phyloP scores from a whole-genome alignment of 2,797 vertebrate genomes.

The Lerista edwardsae region DNA sequence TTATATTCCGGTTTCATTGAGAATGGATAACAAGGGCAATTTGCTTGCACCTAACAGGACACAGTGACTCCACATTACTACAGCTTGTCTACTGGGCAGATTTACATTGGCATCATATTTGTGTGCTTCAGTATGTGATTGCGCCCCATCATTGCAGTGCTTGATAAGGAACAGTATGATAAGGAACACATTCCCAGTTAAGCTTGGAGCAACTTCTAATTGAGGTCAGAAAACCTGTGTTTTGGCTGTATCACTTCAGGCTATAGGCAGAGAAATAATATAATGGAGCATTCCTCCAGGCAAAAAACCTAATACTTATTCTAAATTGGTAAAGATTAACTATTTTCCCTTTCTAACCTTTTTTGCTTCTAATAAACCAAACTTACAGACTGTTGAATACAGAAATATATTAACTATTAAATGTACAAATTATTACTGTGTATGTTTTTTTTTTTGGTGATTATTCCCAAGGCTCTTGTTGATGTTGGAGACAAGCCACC shows the following conservation, averaged over 20 bases:
- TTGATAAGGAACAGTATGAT: neutral
- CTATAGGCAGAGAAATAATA: neutral
- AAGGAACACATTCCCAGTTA: neutral
- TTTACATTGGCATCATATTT: neutral
- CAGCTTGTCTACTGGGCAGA: neutral
- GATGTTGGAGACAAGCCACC: constrained; percentile 90
- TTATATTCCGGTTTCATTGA: neutral
- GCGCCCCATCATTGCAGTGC: neutral
- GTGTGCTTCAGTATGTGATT: neutral
- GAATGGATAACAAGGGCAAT: neutral
- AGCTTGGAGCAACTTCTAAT: neutral
- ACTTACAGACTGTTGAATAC: neutral
- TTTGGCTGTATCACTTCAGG: neutral
- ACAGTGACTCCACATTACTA: neutral
- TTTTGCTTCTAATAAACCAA: neutral
- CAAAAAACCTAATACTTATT: neutral
- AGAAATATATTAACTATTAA: neutral
- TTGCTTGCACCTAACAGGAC: neutral
- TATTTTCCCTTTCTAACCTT: neutral
- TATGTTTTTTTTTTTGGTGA: constrained; percentile 23
- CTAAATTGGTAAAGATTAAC: neutral
- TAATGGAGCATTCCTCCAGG: neutral
- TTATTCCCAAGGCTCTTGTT: constrained; percentile 86
- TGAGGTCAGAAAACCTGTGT: neutral
- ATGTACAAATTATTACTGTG: neutral